A percentile compares a stretch with the other conserved stretches of the same genome.
Conservation (phyloP, 2,888 invertebrate genomes). For the Sinotaia quadrata region DNA sequence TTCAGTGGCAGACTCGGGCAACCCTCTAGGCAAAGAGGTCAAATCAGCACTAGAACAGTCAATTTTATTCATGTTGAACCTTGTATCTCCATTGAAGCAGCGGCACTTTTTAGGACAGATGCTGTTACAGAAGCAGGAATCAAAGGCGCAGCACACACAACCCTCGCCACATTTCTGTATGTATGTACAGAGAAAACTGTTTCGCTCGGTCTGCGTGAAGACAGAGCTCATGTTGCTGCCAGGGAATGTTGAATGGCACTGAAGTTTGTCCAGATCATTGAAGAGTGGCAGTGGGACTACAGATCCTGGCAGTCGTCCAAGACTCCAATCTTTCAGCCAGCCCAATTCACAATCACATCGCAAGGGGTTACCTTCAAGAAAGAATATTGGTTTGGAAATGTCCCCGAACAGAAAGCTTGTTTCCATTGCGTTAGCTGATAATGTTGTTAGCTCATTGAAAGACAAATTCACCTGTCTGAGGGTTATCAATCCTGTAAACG, state of each 20-base stretch:
- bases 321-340: constrained; percentile 48
- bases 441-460: constrained; percentile 44
- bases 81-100: constrained; percentile 41
- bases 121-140: constrained; percentile 53
- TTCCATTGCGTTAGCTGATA: constrained; percentile 36
- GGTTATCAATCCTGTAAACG: constrained; percentile 48
- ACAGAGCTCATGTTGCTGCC: constrained; percentile 36
- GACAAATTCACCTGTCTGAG: constrained; percentile 48
- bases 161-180: constrained; percentile 43
- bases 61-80: constrained; percentile 35
- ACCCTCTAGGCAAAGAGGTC: constrained; percentile 38
- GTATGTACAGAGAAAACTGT: constrained; percentile 53
- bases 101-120: constrained; percentile 49
- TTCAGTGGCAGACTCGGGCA: constrained; percentile 52
- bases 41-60: constrained; percentile 46
- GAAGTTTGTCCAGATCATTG: constrained; percentile 33
- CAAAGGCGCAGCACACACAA: constrained; percentile 55
- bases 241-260: constrained; percentile 43
- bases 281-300: constrained; percentile 34
- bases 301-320: constrained; percentile 26
- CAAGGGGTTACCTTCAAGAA: constrained; percentile 48
- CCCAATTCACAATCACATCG: constrained; percentile 55
- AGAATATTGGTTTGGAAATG: constrained; percentile 39
- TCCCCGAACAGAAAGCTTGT: constrained; percentile 23
- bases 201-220: constrained; percentile 27